Evolutionary conservation across 2,797 vertebrate species (phyloP).

Genomic region (Molothrus aeneus): DNA sequence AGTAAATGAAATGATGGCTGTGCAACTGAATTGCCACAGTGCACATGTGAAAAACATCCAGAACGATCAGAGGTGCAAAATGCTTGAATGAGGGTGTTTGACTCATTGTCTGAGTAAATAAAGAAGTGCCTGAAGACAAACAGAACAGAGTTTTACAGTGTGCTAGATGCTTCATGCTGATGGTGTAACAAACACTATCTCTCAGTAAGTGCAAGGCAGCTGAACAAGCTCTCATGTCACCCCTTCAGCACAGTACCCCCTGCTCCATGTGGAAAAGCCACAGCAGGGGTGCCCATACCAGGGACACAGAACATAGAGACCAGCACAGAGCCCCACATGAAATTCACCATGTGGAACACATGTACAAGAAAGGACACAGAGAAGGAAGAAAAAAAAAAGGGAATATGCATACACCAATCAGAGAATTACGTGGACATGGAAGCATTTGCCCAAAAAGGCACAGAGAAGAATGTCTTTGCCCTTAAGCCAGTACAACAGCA

Average conservation of each 20-base stretch:
- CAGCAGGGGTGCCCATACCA: fast-evolving
- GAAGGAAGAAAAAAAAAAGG: not conserved
- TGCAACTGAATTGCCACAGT: not conserved
- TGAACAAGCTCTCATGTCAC: not conserved
- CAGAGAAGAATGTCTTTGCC: not conserved
- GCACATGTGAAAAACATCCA: not conserved
- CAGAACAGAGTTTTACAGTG: not conserved
- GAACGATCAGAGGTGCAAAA: not conserved
- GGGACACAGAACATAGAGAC: not conserved
- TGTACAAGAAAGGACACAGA: not conserved
- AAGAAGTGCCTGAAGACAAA: not conserved
- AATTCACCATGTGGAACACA: not conserved
- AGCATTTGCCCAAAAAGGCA: not conserved
- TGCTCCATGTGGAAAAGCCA: not conserved
- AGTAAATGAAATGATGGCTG: not conserved
- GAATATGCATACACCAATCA: not conserved
- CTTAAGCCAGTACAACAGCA: not conserved
- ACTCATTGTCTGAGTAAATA: not conserved
- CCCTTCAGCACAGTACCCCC: not conserved
- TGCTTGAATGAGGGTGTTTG: not conserved
- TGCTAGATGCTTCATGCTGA: not conserved
- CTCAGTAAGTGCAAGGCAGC: not conserved
- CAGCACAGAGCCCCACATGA: not conserved
- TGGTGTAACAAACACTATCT: not conserved
- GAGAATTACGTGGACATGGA: not conserved